Base-by-base conservation (phyloP, 2,797 vertebrate genomes). In the Oreochromis mossambicus region DNA sequence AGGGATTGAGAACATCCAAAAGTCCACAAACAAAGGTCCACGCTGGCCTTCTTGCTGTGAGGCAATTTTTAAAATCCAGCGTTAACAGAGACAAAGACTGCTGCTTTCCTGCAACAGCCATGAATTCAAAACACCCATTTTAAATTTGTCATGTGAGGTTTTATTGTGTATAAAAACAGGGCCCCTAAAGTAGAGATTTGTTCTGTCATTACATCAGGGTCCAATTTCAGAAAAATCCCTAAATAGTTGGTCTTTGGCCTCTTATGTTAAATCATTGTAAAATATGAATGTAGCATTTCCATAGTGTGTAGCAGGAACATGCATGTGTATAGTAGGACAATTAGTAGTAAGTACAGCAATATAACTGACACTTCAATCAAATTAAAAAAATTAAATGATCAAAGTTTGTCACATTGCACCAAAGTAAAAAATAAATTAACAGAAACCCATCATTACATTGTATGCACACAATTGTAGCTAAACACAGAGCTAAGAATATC, bases 11-110 rank as follows among this genome's bases (percentile, higher is more conserved):
- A 61, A 36, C 58, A 61, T 36, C 58, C 32, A 36, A 7, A 61
- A 12, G 32, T n/a, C 6, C 58, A 61, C 58, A 36, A 6, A 36
- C 6, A 61, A 61, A 36, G 58, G 58, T 61, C 17, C 58, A 63
- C 13, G 58, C 58, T 63, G 10, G 10, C 10, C 38, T 11, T 41
- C 10, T 41, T 41, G 38, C 38, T 41, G 11, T 41, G 32, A 63
- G 14, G 0, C 19, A 13, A 63, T 38, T 63, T 7, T 61, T 63
- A 0, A 34, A 61, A 61, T 11, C 9, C 29, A 7, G 29, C 19
- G 5, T 61, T 12, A 12, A 12, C 11, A 41, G 12, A 63, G 19
- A 61, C 19, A 63, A 63, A 63, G 17, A 63, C 32, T n/a, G 58
- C 32, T 36, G 32, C 58, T 63, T 63, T 63, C 58, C 11, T 63